phyloP scores from a whole-genome alignment of 1,140 invertebrate species.

The Druon quercuslanigerum region DNA sequence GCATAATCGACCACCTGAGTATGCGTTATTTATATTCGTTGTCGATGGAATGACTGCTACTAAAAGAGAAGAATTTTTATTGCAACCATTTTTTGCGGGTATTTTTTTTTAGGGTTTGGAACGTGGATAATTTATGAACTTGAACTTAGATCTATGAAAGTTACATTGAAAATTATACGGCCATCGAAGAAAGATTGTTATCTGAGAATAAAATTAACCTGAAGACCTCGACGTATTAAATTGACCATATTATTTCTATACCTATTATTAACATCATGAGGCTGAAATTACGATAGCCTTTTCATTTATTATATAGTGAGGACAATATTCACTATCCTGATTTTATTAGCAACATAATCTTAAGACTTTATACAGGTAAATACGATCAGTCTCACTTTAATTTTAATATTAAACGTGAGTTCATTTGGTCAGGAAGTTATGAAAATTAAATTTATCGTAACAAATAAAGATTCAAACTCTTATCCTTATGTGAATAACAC shows the following conservation, averaged over 20 bases:
- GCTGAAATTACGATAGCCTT: conserved; percentile 23
- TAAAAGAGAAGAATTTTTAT: neutral
- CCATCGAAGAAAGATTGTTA: neutral
- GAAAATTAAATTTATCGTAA: no score
- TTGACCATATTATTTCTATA: conserved; percentile 6
- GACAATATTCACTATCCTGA: neutral
- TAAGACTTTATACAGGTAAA: no score
- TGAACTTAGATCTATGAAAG: neutral
- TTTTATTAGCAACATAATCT: neutral
- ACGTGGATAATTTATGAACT: neutral
- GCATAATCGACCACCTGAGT: conserved; percentile 10
- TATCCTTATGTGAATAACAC: no score
- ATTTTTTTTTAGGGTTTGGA: neutral
- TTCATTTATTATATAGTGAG: conserved; percentile 1
- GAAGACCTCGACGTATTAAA: conserved; percentile 1
- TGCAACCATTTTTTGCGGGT: neutral
- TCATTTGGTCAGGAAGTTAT: no score
- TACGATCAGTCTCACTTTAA: no score
- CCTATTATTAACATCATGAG: neutral
- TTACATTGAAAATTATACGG: neutral
- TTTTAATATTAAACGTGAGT: no score
- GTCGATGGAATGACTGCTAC: neutral
- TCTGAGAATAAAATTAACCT: conserved; percentile 3
- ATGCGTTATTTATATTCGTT: neutral
- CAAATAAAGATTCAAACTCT: no score